phyloP scores from a whole-genome alignment of 23 tunicate genomes.

The Clavelina lepadiformis region DNA sequence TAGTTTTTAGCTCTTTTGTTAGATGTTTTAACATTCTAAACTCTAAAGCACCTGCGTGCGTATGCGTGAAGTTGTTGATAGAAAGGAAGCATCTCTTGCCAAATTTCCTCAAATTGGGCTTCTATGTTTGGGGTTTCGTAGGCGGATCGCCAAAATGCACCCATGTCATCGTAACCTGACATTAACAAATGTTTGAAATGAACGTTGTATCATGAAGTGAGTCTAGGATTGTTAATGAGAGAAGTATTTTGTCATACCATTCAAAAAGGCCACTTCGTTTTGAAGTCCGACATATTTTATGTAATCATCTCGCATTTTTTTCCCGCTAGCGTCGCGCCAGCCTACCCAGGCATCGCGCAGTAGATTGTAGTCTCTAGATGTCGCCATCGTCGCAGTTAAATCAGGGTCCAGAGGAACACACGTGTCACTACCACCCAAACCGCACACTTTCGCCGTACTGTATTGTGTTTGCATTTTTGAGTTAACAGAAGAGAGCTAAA shows the following conservation, averaged over 20 bases:
- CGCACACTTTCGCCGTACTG: conserved; percentile 72
- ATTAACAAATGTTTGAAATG: neutral
- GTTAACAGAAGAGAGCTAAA: conserved; percentile 39
- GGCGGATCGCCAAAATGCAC: conserved; percentile 79
- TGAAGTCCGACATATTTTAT: conserved; percentile 55
- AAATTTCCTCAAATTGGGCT: conserved; percentile 62
- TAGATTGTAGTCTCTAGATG: conserved; percentile 61
- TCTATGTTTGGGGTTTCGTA: conserved; percentile 90
- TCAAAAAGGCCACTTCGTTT: conserved; percentile 69
- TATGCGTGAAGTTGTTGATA: conserved; percentile 92
- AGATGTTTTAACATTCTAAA: too few relatives aligned
- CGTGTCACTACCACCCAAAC: conserved; percentile 10
- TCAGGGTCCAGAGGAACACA: conserved; percentile 88
- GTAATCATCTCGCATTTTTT: conserved; percentile 51
- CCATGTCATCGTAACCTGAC: conserved; percentile 64
- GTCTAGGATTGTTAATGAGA: neutral
- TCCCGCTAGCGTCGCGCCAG: conserved; percentile 83
- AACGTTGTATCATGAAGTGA: neutral
- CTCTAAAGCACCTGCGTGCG: conserved; percentile 67
- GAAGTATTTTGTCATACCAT: conserved; percentile 36
- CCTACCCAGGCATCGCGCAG: conserved; percentile 78
- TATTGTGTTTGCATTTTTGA: conserved; percentile 58
- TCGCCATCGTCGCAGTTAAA: conserved; percentile 76
- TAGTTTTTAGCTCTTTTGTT: too few relatives aligned
- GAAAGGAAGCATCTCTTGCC: conserved; percentile 87